Evolutionary conservation across 2,113 vertebrate genomes (phyloP).

Genomic region (Gracilinanus agilis): DNA sequence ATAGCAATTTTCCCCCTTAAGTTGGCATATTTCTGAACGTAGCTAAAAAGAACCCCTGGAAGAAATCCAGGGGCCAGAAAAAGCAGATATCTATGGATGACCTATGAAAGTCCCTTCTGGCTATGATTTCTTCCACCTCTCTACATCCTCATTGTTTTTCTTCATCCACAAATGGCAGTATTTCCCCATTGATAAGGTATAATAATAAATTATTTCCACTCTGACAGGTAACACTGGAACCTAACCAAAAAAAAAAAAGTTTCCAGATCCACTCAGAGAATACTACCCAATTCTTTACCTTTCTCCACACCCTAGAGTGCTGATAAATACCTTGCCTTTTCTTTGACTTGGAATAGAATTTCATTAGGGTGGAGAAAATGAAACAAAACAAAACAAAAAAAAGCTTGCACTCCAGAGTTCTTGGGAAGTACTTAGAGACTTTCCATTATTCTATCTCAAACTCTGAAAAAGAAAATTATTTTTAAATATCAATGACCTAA

Average conservation of each 20-base stretch:
- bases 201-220: slow-evolving; percentile 4
- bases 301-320: background rate
- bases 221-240: background rate
- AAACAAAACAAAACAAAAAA: background rate
- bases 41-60: background rate
- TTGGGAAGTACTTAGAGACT: background rate
- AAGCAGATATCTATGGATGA: background rate
- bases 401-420: background rate
- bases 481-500: background rate
- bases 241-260: slow-evolving; percentile 8
- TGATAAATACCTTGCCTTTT: background rate
- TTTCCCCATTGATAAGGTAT: slow-evolving; percentile 8
- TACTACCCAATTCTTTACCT: slow-evolving; percentile 22
- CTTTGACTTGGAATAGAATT: background rate
- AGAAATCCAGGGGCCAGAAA: background rate
- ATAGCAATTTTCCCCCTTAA: background rate
- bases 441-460: background rate
- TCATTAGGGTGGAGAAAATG: background rate
- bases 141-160: background rate
- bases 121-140: slow-evolving; percentile 17
- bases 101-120: background rate
- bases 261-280: slow-evolving; percentile 1
- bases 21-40: background rate
- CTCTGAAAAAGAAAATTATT: background rate
- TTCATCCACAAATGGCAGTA: slow-evolving; percentile 20